Conservation (phyloP, 2,888 invertebrate species). For the Leptothorax acervorum region DNA sequence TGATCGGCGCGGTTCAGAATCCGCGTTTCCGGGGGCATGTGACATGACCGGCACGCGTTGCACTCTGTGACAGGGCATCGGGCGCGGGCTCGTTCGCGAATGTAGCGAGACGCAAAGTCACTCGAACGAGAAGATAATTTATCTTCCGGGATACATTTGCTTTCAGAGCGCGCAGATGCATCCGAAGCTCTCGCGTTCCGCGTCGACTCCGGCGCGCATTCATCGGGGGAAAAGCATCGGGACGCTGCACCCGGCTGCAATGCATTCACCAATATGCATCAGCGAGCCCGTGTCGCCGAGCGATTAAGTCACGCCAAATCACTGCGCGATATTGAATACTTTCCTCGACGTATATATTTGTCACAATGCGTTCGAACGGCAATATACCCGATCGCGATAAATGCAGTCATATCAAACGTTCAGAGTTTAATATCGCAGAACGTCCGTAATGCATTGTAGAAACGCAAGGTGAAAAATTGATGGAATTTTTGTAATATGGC, state of each 20-base stretch:
- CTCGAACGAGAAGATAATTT: constrained; percentile 54
- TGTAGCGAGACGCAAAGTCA: constrained; percentile 43
- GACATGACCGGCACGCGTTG: constrained; percentile 28
- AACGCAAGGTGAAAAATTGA: constrained; percentile 25
- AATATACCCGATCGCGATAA: constrained; percentile 39
- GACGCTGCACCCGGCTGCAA: not conserved
- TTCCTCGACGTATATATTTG: constrained; percentile 35
- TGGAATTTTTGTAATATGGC: constrained; percentile 42
- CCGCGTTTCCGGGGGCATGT: constrained; percentile 13
- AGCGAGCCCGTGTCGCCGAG: constrained; percentile 31
- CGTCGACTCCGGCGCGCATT: constrained; percentile 28
- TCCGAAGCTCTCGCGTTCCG: constrained; percentile 27
- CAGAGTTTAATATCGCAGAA: constrained; percentile 42
- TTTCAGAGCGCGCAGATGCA: constrained; percentile 41
- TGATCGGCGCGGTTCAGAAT: constrained; percentile 26
- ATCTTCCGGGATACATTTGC: constrained; percentile 42
- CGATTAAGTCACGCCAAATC: constrained; percentile 50
- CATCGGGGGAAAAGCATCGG: constrained; percentile 5
- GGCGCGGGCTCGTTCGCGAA: constrained; percentile 29
- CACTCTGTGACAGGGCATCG: constrained; percentile 28
- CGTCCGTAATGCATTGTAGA: constrained; percentile 27
- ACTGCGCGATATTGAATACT: constrained; percentile 32
- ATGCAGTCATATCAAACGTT: constrained; percentile 37
- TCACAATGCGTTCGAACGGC: constrained; percentile 36
- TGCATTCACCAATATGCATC: constrained; percentile 42